These are phyloP conservation scores for Amyelois transitella DNA, from an alignment of 1,140 invertebrate genomes.

Conservation along the genomic window DNA sequence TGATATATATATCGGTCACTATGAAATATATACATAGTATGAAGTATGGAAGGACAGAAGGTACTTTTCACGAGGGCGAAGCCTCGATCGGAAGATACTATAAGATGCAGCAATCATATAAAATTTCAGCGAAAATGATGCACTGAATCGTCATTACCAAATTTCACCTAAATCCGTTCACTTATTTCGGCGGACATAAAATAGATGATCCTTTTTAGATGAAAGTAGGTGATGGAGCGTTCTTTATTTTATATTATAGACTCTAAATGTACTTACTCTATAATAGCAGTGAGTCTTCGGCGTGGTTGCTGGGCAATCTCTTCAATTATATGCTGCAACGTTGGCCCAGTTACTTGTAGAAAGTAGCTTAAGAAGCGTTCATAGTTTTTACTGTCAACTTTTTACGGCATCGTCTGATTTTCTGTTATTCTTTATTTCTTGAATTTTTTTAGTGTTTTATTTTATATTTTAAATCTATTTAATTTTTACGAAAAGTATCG, in stretches of 20 bases:
- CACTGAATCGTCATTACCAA: too few relatives aligned
- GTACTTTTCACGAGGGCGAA: too few relatives aligned
- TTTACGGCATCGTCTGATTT: neutral
- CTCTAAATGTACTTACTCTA: neutral
- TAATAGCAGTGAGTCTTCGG: slow-evolving; percentile 7
- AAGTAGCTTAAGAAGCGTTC: slow-evolving; percentile 29
- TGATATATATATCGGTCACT: too few relatives aligned
- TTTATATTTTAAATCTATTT: neutral
- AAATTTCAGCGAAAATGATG: too few relatives aligned
- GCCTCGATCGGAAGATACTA: too few relatives aligned
- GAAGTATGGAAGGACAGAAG: too few relatives aligned
- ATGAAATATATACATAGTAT: too few relatives aligned
- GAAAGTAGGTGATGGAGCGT: too few relatives aligned
- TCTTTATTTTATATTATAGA: neutral
- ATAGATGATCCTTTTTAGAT: too few relatives aligned
- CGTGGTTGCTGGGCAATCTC: slow-evolving; percentile 32
- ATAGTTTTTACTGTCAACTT: slow-evolving; percentile 2
- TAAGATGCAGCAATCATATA: too few relatives aligned
- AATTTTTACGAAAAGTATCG: neutral
- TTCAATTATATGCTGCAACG: slow-evolving; percentile 42
- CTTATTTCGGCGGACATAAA: too few relatives aligned
- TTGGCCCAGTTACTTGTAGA: slow-evolving; percentile 43
- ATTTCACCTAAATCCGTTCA: too few relatives aligned
- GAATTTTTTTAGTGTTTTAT: neutral
- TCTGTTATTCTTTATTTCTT: neutral